Base-by-base conservation (phyloP, 2,888 invertebrate genomes). In the Drosophila ezoana region DNA sequence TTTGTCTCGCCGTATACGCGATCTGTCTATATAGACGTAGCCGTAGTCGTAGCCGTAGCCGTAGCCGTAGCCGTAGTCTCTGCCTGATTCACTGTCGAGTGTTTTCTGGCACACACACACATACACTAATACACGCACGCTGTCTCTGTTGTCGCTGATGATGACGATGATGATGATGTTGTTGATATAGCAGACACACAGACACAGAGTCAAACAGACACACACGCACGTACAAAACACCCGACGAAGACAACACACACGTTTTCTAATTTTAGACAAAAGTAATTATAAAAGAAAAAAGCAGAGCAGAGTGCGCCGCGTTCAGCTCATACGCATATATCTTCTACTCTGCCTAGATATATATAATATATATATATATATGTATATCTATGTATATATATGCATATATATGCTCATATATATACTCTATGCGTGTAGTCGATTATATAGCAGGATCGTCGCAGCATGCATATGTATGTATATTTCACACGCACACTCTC, bases 211-310 rank as follows among this genome's bases (percentile, higher is more conserved):
- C 88, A 90, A 69, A 49, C 70, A 57, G 49, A 74, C 43, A 41
- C 45, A 59, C 53, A 51, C 58, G 40, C 73, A 37, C 54, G 90
- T 89, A 65, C 77, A 82, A 82, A 66, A 90, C 91, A 91, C 90
- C 90, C 79, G 67, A 73, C 74, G 77, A 57, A 66, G 66, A 72
- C 81, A 86, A 82, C 85, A 88, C 90, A 91, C 91, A 91, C 91
- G 91, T 92, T 90, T 91, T 91, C 91, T 91, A 91, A 91, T 91
- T 91, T 92, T 91, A 91, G 91, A 91, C 90, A 87, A 90, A 90
- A 91, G 91, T 91, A 91, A 91, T 91, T 91, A 92, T 91, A 92
- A 91, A 83, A 81, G 78, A 87, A 89, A 89, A 90, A 82, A 81
- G 76, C 85, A 87, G 90, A 89, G 89, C 90, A 86, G 90, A 89